These are phyloP conservation scores for Dendrolimus punctatus DNA, from an alignment of 1,140 invertebrate species.

Conservation along the genomic window DNA sequence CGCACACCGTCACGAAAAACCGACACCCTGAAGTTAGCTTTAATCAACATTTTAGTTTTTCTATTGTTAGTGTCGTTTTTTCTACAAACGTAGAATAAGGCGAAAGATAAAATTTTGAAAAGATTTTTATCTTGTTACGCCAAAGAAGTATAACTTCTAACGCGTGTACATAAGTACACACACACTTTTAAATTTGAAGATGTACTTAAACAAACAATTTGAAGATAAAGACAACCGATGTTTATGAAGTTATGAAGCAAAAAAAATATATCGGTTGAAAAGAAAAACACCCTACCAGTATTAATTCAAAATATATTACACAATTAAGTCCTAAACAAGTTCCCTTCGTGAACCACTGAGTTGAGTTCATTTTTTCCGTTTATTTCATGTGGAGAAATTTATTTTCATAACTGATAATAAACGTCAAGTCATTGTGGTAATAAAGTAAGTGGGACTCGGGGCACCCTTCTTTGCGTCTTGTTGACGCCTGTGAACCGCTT, in stretches of 20 bases:
- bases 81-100: too few relatives aligned
- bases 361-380: slow-evolving; percentile 50
- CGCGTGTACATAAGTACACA: too few relatives aligned
- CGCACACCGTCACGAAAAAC: too few relatives aligned
- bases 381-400: slow-evolving; percentile 45
- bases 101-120: too few relatives aligned
- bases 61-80: too few relatives aligned
- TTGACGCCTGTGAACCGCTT: slow-evolving; percentile 6
- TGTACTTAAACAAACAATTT: too few relatives aligned
- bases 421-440: slow-evolving; percentile 57
- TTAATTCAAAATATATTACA: slow-evolving; percentile 34
- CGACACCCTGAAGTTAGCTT: too few relatives aligned
- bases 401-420: slow-evolving; percentile 64
- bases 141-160: too few relatives aligned
- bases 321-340: slow-evolving; percentile 40
- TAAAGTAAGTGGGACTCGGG: slow-evolving; percentile 32
- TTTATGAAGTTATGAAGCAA: background rate
- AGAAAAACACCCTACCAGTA: slow-evolving; percentile 27
- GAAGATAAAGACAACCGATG: too few relatives aligned
- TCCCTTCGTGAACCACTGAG: slow-evolving; percentile 23
- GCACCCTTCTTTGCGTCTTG: slow-evolving; percentile 21
- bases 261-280: slow-evolving; percentile 28
- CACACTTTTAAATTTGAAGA: too few relatives aligned
- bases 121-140: too few relatives aligned
- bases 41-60: too few relatives aligned